Percentiles rank a stretch among this genome's conserved stretches.
phyloP scores from a whole-genome alignment of 1,140 invertebrate genomes.

The Atta texana region DNA sequence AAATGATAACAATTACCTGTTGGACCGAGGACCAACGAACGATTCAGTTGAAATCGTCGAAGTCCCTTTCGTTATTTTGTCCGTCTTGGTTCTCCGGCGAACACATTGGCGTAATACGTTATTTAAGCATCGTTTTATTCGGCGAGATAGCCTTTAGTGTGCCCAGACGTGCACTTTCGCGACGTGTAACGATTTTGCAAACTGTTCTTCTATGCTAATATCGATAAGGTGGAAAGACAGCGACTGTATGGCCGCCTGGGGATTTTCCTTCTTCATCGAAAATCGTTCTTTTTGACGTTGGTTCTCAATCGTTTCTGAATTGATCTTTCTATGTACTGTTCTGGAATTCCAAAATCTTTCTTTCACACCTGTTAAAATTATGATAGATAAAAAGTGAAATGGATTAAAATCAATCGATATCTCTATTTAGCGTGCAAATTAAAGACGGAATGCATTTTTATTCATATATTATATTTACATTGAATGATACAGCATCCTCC shows the following conservation, averaged over 20 bases:
- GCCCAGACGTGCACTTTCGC: slow-evolving; percentile 82
- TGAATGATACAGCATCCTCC: neutral
- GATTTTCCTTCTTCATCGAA: slow-evolving; percentile 79
- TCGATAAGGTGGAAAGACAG: slow-evolving; percentile 82
- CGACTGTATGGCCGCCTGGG: slow-evolving; percentile 74
- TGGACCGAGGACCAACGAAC: neutral
- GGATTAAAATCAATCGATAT: neutral
- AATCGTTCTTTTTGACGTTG: slow-evolving; percentile 77
- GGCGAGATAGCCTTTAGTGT: slow-evolving; percentile 82
- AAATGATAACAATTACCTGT: slow-evolving; percentile 16
- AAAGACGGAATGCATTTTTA: neutral
- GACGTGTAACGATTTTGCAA: slow-evolving; percentile 84
- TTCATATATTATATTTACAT: neutral
- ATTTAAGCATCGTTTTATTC: slow-evolving; percentile 82
- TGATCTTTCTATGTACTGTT: neutral
- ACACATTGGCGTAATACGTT: slow-evolving; percentile 68
- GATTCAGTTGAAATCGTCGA: slow-evolving; percentile 12
- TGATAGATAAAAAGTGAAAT: neutral
- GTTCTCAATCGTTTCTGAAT: slow-evolving; percentile 27
- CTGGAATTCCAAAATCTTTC: neutral
- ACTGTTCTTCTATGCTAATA: slow-evolving; percentile 86
- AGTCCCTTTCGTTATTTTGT: slow-evolving; percentile 31
- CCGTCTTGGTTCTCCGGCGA: slow-evolving; percentile 32
- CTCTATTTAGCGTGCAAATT: neutral
- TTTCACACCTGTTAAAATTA: neutral